phyloP scores from a whole-genome alignment of 2,797 vertebrate species.

The Gymnoscopelus braueri region DNA sequence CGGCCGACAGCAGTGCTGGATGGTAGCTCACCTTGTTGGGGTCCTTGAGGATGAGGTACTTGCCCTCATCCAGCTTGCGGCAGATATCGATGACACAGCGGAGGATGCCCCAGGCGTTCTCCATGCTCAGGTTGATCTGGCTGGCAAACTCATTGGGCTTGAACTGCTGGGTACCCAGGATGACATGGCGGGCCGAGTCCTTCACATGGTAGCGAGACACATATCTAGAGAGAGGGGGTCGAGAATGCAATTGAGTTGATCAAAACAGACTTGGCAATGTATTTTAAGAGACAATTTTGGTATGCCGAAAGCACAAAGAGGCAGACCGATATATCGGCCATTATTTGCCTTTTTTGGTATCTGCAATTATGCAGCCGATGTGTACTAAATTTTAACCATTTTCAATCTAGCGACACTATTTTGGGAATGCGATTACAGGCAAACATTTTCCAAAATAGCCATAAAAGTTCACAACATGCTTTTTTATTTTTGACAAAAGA shows the following conservation, averaged over 20 bases:
- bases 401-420: too few species aligned
- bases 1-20: neutral
- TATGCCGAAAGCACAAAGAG: too few species aligned
- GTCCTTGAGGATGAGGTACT: slow-evolving; percentile 99
- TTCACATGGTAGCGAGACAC: slow-evolving; percentile 97
- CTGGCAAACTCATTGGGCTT: slow-evolving; percentile 99
- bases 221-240: slow-evolving; percentile 76
- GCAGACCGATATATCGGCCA: too few species aligned
- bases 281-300: neutral
- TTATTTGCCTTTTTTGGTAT: too few species aligned
- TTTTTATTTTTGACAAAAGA: too few species aligned
- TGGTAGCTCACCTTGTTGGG: slow-evolving; percentile 90
- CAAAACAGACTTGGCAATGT: too few species aligned
- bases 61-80: slow-evolving; percentile 98
- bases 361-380: too few species aligned
- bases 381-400: too few species aligned
- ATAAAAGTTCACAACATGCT: too few species aligned
- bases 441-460: too few species aligned
- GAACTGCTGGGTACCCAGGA: slow-evolving; percentile 98
- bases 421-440: too few species aligned
- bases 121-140: slow-evolving; percentile 99
- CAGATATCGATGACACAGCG: slow-evolving; percentile 98
- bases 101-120: slow-evolving; percentile 98
- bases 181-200: slow-evolving; percentile 94
- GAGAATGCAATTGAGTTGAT: too few species aligned